phyloP scores from a whole-genome alignment of 2,797 vertebrate species.

The Microctenopoma steveboyesi region DNA sequence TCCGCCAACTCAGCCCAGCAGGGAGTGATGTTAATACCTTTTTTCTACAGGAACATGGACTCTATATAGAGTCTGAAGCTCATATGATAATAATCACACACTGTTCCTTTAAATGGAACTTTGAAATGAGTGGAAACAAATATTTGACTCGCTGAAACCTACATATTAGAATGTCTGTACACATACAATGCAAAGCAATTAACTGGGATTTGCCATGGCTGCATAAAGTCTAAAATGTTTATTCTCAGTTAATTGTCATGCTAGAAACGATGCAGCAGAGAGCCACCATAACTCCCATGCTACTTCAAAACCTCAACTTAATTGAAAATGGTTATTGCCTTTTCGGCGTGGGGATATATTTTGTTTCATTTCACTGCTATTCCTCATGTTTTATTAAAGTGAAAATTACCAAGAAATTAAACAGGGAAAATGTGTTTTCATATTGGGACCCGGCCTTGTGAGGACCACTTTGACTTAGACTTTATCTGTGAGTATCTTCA shows the following conservation, averaged over 20 bases:
- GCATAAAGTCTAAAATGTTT: conserved; percentile 38
- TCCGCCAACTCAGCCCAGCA: no score
- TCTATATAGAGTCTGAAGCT: no score
- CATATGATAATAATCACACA: background rate
- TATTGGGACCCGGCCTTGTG: conserved; percentile 44
- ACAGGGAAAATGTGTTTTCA: conserved; percentile 29
- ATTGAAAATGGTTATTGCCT: conserved; percentile 69
- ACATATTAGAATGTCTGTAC: conserved; percentile 22
- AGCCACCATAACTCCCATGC: conserved; percentile 20
- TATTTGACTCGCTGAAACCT: background rate
- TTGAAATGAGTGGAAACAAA: conserved; percentile 6
- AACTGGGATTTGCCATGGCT: conserved; percentile 49
- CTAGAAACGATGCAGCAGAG: conserved; percentile 35
- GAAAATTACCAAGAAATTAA: conserved; percentile 55
- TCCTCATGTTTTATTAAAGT: conserved; percentile 56
- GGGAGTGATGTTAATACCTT: no score
- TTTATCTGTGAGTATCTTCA: background rate
- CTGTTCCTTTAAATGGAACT: conserved; percentile 6
- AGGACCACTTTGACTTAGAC: conserved; percentile 1
- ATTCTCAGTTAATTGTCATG: conserved; percentile 53
- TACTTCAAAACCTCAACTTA: conserved; percentile 42
- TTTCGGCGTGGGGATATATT: conserved; percentile 45
- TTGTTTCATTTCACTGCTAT: conserved; percentile 32
- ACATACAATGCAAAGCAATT: conserved; percentile 61
- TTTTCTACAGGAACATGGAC: no score